These are phyloP conservation scores for Philopotamus ludificatus DNA, from an alignment of 1,140 invertebrate species.

Conservation along the genomic window DNA sequence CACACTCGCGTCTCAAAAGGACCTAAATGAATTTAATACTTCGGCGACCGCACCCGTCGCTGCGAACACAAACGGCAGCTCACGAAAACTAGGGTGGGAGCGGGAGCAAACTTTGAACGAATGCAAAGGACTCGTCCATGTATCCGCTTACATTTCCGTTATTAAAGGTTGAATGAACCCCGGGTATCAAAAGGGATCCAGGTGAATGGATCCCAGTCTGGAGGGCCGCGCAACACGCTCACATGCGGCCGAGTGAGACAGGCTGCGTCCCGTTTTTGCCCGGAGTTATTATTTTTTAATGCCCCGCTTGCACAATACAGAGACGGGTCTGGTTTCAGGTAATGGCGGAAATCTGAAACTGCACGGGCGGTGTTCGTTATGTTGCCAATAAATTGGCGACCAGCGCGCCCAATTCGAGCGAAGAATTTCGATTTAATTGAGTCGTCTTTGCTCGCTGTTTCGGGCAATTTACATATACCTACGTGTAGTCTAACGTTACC, in stretches of 20 bases:
- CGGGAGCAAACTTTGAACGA: not conserved
- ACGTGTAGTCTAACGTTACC: too few species aligned
- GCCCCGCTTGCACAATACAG: not conserved
- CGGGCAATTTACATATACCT: too few species aligned
- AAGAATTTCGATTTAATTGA: too few species aligned
- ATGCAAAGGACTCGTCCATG: not conserved
- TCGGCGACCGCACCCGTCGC: too few species aligned
- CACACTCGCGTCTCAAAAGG: too few species aligned
- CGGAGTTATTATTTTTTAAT: not conserved
- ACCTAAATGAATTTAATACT: too few species aligned
- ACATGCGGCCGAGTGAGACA: too few species aligned
- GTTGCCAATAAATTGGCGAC: not conserved
- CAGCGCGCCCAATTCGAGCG: too few species aligned
- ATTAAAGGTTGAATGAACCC: conserved; percentile 8
- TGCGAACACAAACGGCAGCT: too few species aligned
- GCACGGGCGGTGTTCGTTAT: not conserved
- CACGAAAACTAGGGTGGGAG: not conserved
- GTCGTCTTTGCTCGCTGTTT: too few species aligned
- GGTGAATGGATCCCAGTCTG: not conserved
- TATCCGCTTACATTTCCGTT: conserved; percentile 12
- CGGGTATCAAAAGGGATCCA: conserved; percentile 1
- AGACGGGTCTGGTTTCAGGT: not conserved
- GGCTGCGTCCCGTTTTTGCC: too few species aligned
- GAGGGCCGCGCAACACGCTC: too few species aligned
- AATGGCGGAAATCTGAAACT: not conserved